Evolutionary conservation across 2,888 invertebrate genomes (phyloP), one percentile per base, ranked within the genome.

Genomic region (Plagodis pulveraria): DNA sequence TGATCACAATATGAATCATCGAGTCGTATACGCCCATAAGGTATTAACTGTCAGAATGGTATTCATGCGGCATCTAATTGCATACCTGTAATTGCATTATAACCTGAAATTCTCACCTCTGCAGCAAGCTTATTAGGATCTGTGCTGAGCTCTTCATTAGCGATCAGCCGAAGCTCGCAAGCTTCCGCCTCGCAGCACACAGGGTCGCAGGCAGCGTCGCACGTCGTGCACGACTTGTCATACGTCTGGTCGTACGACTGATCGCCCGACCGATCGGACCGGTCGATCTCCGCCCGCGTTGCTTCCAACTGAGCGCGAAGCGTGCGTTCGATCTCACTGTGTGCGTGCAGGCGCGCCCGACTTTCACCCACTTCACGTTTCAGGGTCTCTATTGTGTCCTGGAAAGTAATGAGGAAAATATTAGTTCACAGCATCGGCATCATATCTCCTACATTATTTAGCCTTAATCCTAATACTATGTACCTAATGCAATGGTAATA

Each of bases 331-430:
- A 89, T 85, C 78, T 92, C 91, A 71, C 91, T 81, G 74, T 91
- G 88, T 58, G 90, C 88, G 74, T 89, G 89, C 62, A 93, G 66
- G 32, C 91, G 86, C 62, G 86, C 83, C 58, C 91, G 81, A 68
- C 91, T 92, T 65, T 91, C 91, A 11, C 83, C 83, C 12, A 93
- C 91, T 77, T 93, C 93, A 64, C 86, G 87, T 76, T 91, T 93
- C 43, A 93, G 75, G 59, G 87, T 82, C 65, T 89, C 92, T 70
- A 93, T 90, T 65, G 91, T 91, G 65, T 84, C 85, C 93, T 93
- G 74, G n/a, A 83, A 74, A 46, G 38, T 22, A 22, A 22, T 22
- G 22, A 22, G 22, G 22, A 22, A 22, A 22, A 22, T 22, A 22
- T 22, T 22, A 22, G 4, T 22, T 22, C 22, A 22, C 22, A 1